Evolutionary conservation across 2,888 invertebrate species (phyloP).

Genomic region (Caenorhabditis wallacei): DNA sequence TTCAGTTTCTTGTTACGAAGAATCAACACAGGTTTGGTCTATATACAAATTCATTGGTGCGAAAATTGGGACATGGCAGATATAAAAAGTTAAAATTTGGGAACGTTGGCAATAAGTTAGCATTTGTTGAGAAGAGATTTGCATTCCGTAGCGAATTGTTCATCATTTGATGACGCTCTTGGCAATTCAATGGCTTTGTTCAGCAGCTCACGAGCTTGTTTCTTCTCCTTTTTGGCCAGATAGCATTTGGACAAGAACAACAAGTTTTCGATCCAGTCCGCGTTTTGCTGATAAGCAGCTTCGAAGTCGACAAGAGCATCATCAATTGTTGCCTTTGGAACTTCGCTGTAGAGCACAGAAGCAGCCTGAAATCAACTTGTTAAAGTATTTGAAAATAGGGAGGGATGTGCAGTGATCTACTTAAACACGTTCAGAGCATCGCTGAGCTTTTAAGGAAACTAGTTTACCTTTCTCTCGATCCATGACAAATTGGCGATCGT

Average conservation of each 20-base stretch:
- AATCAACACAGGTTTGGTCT: constrained; percentile 44
- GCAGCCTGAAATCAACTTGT: constrained; percentile 65
- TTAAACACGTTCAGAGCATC: too few relatives aligned
- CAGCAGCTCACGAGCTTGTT: constrained; percentile 72
- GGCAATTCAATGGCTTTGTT: constrained; percentile 66
- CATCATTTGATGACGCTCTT: constrained; percentile 64
- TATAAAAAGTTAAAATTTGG: neutral
- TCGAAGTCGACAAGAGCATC: constrained; percentile 76
- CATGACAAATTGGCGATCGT: constrained; percentile 76
- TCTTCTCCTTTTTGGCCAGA: constrained; percentile 76
- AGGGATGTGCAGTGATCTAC: too few relatives aligned
- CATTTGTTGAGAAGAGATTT: constrained; percentile 69
- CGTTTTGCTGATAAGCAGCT: constrained; percentile 82
- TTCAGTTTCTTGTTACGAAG: constrained; percentile 59
- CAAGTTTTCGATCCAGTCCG: constrained; percentile 85
- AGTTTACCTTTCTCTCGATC: constrained; percentile 74
- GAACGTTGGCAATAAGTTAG: constrained; percentile 34
- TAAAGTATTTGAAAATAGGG: neutral
- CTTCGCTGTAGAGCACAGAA: constrained; percentile 71
- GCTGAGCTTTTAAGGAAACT: neutral
- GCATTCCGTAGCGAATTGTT: constrained; percentile 67
- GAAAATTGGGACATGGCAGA: neutral
- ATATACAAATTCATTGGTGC: constrained; percentile 21
- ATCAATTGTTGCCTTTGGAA: constrained; percentile 75
- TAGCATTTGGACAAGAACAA: constrained; percentile 84